These are phyloP conservation scores for Spodoptera littoralis DNA, from an alignment of 2,888 invertebrate species.

Conservation along the genomic window DNA sequence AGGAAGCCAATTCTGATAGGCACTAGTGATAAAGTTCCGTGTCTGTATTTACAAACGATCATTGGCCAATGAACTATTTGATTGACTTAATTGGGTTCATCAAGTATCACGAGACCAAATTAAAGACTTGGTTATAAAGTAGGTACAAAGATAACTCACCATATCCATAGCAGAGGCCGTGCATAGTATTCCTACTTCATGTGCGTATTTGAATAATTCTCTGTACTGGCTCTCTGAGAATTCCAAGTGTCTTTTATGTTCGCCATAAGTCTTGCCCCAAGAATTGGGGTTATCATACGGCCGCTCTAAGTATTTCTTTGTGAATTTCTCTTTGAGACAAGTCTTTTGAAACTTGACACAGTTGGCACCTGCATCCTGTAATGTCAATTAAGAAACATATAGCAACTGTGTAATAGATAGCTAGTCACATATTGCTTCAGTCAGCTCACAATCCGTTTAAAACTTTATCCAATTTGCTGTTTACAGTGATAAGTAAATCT, in stretches of 20 bases:
- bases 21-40: background rate
- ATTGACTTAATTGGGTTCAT: constrained; percentile 15
- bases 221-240: constrained; percentile 91
- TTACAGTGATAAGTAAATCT: constrained; percentile 5
- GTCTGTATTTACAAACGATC: background rate
- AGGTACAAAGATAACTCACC: constrained; percentile 74
- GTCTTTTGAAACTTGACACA: constrained; percentile 96
- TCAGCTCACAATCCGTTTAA: constrained; percentile 2
- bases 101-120: background rate
- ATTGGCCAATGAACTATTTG: constrained; percentile 25
- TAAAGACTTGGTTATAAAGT: constrained; percentile 5
- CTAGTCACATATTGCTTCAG: background rate
- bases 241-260: constrained; percentile 93
- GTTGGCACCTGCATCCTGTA: constrained; percentile 92
- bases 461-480: constrained; percentile 11
- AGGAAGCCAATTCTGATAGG: no score
- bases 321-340: constrained; percentile 92
- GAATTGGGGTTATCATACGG: constrained; percentile 91
- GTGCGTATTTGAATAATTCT: constrained; percentile 90
- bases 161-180: constrained; percentile 95
- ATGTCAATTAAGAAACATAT: constrained; percentile 50
- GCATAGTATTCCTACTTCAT: constrained; percentile 90
- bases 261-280: constrained; percentile 94
- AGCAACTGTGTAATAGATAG: constrained; percentile 12
- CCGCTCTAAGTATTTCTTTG: constrained; percentile 89